Base-by-base conservation (phyloP, 2,888 invertebrate genomes). In the Xestia xanthographa region DNA sequence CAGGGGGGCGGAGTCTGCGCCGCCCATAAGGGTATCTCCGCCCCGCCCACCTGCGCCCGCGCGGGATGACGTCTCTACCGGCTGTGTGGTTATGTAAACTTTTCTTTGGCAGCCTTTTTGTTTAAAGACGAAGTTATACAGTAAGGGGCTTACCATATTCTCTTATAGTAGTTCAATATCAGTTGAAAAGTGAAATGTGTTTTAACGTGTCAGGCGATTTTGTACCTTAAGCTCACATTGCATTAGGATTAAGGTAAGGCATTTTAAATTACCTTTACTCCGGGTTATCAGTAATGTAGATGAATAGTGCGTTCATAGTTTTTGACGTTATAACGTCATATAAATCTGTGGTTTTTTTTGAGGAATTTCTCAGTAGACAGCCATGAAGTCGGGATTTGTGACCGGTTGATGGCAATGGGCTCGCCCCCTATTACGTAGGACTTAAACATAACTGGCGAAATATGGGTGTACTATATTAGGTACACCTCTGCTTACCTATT, bases 81-180 rank as follows among this genome's bases (percentile, higher is more conserved):
- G 94, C 58, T 96, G 96, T 90, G 88, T 90, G 83, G 84, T 96
- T 72, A 91, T 92, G 90, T 88, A 88, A 84, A 60, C 48, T 14
- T 50, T 45, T n/a, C 5, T 26, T 62, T 2, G 20, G 38, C 20
- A 70, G 22, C 1, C 3, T 38, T 29, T 67, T 50, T 34, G 50
- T 9, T 53, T 29, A 5, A 29, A 29, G 2, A 20, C 20, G 53
- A 14, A 20, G 45, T 56, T 29, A 0, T 75, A 17, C 5, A 43
- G 11, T 20, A 53, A 38, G n/a, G n/a, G n/a, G n/a, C n/a, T n/a
- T n/a, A n/a, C n/a, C n/a, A n/a, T n/a, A n/a, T n/a, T n/a, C n/a
- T n/a, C n/a, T n/a, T n/a, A n/a, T n/a, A n/a, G 58, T 60, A 34
- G 29, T 2, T 60, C 58, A 58, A 38, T 41, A 38, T 62, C n/a